phyloP scores from a whole-genome alignment of 2,113 vertebrate species.

The Zosterops lateralis region DNA sequence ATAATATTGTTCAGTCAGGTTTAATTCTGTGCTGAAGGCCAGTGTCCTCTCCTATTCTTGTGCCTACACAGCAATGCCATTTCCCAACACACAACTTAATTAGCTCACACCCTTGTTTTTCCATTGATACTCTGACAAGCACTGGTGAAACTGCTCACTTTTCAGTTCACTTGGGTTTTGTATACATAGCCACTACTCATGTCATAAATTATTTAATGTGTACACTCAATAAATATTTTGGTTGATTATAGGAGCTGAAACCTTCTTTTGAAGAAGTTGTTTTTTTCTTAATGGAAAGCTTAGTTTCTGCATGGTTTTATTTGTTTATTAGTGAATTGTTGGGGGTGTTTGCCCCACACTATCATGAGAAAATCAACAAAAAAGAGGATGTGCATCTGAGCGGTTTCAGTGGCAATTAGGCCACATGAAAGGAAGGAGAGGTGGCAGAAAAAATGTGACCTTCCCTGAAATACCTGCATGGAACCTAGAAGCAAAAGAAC shows the following conservation, averaged over 20 bases:
- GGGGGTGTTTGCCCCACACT: accelerated
- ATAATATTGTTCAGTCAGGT: neutral
- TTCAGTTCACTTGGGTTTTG: neutral
- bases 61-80: neutral
- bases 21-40: neutral
- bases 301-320: neutral
- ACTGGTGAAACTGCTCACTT: neutral
- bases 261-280: neutral
- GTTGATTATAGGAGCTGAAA: neutral
- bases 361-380: neutral
- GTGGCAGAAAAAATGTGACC: neutral
- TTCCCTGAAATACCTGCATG: neutral
- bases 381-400: neutral
- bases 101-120: neutral
- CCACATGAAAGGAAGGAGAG: neutral
- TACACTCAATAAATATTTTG: neutral
- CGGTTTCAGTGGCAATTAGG: neutral
- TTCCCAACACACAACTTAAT: neutral
- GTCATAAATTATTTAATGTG: neutral
- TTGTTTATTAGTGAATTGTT: neutral
- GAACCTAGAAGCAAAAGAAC: neutral
- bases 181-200: neutral
- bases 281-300: neutral
- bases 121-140: neutral
- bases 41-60: neutral